Conservation (phyloP, 2,888 invertebrate species). For the Podabrus alpinus region DNA sequence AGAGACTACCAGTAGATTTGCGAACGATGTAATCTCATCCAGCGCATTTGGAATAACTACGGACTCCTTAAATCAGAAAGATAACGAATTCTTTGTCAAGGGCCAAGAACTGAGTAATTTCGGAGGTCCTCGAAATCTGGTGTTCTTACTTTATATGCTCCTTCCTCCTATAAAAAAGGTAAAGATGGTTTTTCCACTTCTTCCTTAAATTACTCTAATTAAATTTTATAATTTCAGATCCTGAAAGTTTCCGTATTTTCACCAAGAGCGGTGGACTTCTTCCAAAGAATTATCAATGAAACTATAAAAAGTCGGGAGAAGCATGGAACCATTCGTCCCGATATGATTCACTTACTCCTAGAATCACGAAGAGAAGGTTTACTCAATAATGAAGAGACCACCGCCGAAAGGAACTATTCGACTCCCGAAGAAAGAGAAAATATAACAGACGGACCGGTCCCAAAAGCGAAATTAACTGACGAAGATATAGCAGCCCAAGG, state of each 20-base stretch:
- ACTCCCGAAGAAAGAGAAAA: not conserved
- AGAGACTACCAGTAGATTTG: slow-evolving; percentile 55
- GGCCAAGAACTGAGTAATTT: slow-evolving; percentile 57
- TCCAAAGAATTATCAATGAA: slow-evolving; percentile 30
- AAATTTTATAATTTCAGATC: slow-evolving; percentile 2
- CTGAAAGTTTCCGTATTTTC: slow-evolving; percentile 7
- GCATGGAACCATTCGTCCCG: slow-evolving; percentile 8
- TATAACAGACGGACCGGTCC: not conserved
- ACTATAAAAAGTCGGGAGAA: slow-evolving; percentile 22
- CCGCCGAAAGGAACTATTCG: not conserved
- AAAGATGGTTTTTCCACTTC: not conserved
- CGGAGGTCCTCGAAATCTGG: too few species aligned
- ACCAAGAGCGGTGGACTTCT: slow-evolving; percentile 20
- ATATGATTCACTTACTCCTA: slow-evolving; percentile 25
- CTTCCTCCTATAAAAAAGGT: not conserved
- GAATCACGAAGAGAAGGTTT: slow-evolving; percentile 19
- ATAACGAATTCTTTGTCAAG: slow-evolving; percentile 61
- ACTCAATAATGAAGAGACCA: not conserved
- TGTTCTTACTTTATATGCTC: not conserved
- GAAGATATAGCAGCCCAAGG: slow-evolving; percentile 7
- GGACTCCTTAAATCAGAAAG: slow-evolving; percentile 59
- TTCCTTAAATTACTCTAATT: not conserved
- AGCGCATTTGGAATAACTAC: slow-evolving; percentile 60
- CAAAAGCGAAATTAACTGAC: not conserved
- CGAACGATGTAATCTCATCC: slow-evolving; percentile 61